Evolutionary conservation across 2,113 vertebrate genomes (phyloP).

Genomic region (Misgurnus anguillicaudatus): DNA sequence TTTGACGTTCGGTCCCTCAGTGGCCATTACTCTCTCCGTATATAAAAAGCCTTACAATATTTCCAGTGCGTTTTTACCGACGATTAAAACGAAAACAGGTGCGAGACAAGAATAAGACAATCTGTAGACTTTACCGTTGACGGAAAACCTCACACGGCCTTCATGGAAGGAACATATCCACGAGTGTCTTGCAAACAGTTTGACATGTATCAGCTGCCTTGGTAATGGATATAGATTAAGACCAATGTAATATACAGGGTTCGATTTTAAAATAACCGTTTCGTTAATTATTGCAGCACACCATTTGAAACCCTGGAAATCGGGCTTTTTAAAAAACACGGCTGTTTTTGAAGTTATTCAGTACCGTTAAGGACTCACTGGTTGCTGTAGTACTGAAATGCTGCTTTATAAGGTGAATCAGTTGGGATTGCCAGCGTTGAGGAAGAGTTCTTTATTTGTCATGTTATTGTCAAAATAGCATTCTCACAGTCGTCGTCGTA

Average conservation of each 20-base stretch:
- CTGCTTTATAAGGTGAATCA: background rate
- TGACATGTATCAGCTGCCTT: conserved; percentile 49
- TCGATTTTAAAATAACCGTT: background rate
- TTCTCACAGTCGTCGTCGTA: background rate
- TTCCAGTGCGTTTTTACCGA: conserved; percentile 62
- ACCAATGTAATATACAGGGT: conserved; percentile 28
- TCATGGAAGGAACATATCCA: conserved; percentile 64
- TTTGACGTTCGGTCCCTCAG: conserved; percentile 47
- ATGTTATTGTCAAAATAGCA: background rate
- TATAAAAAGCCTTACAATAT: conserved; percentile 68
- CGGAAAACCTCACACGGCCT: conserved; percentile 71
- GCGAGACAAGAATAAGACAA: conserved; percentile 69
- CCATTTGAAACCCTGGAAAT: background rate
- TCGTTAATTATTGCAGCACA: background rate
- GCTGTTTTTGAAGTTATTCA: background rate
- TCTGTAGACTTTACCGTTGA: conserved; percentile 65
- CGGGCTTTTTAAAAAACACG: background rate
- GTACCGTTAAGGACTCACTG: background rate
- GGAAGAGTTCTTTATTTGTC: background rate
- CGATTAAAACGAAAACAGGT: conserved; percentile 53
- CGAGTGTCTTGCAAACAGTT: conserved; percentile 62
- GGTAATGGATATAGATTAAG: conserved; percentile 44
- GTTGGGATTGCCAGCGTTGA: background rate
- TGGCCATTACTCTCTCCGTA: conserved; percentile 58
- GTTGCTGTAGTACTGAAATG: background rate